Evolutionary conservation across 2,797 vertebrate genomes (phyloP).

Genomic region (Neopelma chrysocephalum): DNA sequence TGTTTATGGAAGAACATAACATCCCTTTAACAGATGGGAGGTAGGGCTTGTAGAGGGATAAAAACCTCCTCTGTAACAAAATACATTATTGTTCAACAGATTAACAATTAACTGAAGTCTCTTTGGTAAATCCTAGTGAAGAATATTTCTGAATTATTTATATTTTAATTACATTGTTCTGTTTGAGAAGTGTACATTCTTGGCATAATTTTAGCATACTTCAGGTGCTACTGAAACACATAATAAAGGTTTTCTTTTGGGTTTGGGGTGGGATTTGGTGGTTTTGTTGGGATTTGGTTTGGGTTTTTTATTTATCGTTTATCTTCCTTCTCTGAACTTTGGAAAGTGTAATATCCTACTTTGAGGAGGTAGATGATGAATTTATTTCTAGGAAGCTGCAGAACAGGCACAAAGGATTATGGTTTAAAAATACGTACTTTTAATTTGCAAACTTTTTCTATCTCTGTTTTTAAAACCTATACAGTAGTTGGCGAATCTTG

Average conservation of each 20-base stretch:
- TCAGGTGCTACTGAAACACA: neutral
- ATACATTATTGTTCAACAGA: neutral
- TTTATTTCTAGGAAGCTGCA: neutral
- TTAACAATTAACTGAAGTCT: slow-evolving; percentile 7
- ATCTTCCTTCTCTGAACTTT: neutral
- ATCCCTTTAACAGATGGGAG: slow-evolving; percentile 2
- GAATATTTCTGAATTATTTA: slow-evolving; percentile 60
- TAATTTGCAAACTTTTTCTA: neutral
- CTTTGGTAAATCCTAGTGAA: slow-evolving; percentile 3
- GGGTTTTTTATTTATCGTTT: neutral
- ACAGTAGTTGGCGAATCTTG: neutral
- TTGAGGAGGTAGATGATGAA: neutral
- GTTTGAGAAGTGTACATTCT: neutral
- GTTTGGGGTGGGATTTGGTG: neutral
- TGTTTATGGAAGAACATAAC: neutral
- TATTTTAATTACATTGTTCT: slow-evolving; percentile 16
- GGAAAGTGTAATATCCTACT: neutral
- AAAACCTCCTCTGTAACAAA: slow-evolving; percentile 19
- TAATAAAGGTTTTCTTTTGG: neutral
- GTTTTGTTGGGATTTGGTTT: neutral
- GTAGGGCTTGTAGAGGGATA: neutral
- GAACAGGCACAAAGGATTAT: neutral
- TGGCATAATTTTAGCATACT: neutral
- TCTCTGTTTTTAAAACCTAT: neutral
- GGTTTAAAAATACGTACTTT: neutral